Evolutionary conservation across 2,113 vertebrate genomes (phyloP), one percentile per base, ranked within the genome.

Genomic region (Gobius niger): DNA sequence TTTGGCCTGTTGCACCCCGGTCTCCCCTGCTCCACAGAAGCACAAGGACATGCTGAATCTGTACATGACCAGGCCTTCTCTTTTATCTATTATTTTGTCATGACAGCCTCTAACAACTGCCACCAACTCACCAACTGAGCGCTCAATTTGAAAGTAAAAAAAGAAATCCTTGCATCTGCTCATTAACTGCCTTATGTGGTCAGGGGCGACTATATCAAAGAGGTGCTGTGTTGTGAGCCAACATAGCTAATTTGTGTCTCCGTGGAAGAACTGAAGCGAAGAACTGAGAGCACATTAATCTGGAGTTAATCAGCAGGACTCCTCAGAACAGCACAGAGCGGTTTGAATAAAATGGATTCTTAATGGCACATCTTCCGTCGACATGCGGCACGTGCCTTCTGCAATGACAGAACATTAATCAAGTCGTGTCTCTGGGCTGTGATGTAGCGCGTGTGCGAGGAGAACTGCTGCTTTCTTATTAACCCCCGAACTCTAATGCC

Each of bases 281-380:
- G 40, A n/a, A 40, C 59, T 74, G 73, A 78, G 59, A 72, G 65
- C 46, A 59, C 46, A 72, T 88, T 65, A 24, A 82, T 85, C 73
- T 75, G 40, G 8, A 68, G 67, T 77, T 82, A 81, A 85, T 82
- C 72, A 73, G 74, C 56, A 44, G 14, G 66, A 68, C 66, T 73
- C 56, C 63, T 53, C 67, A 63, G 2, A 68, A 54, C 63, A 77
- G 24, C 69, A 80, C 72, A 81, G 70, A 53, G 77, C 8, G 63
- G 7, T 47, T 53, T 72, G 80, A 63, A 77, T 86, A 78, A 80
- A 85, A 77, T 44, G 2, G 15, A 34, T 85, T 56, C 73, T 81
- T 75, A 83, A 79, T 70, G 54, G 60, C 51, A 66, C 15, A 10
- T 65, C 47, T 24, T 51, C 62, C 44, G 18, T 24, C 72, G 53